These are phyloP conservation scores for Actenoides lindsayi DNA, from an alignment of 2,113 vertebrate genomes.

Conservation along the genomic window DNA sequence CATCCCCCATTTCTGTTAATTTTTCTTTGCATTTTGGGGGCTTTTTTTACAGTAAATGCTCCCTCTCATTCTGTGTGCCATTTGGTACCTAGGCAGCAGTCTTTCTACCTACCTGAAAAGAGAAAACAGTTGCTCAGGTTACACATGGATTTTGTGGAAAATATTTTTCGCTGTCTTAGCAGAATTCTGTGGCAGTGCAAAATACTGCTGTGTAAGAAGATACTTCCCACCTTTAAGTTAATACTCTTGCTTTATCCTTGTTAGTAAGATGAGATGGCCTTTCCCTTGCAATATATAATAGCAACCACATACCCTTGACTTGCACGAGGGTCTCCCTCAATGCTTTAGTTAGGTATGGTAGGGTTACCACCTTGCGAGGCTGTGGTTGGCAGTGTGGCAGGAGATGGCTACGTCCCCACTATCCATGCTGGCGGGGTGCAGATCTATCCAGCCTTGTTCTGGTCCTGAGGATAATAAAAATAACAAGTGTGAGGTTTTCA, in stretches of 20 bases:
- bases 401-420: fast-evolving
- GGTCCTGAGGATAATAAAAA: background rate
- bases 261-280: background rate
- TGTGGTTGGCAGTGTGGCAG: fast-evolving
- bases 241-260: background rate
- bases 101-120: background rate
- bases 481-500: background rate
- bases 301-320: background rate
- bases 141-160: background rate
- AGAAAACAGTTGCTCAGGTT: background rate
- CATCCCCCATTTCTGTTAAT: background rate
- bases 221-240: background rate
- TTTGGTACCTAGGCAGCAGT: background rate
- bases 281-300: background rate
- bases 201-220: background rate
- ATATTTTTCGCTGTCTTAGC: background rate
- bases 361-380: background rate
- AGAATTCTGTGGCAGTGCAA: background rate
- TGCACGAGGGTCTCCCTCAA: background rate
- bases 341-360: background rate
- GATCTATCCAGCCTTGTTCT: background rate
- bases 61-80: background rate
- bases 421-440: fast-evolving
- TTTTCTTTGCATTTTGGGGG: background rate
- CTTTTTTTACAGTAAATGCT: background rate